Evolutionary conservation across 2,888 invertebrate genomes (phyloP), one percentile per base, ranked within the genome.

Genomic region (Lamellibrachia satsuma): DNA sequence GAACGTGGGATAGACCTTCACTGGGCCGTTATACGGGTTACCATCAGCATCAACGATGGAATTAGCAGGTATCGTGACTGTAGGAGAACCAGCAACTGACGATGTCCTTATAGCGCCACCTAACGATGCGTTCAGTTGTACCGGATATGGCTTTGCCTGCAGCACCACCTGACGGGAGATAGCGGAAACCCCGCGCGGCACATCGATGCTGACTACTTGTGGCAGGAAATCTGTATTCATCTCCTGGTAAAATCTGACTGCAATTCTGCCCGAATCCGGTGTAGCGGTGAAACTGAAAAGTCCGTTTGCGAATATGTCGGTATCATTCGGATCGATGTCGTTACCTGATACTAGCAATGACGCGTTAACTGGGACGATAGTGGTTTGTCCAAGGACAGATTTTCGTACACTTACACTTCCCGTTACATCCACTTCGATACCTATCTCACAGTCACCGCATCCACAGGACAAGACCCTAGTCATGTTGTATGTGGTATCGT

Each of bases 111-210:
- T n/a, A 4, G 3, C n/a, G 11, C 75, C 75, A 75, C 75, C 75
- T 22, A 75, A 15, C 22, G 75, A 75, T 6, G 75, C 75, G 75
- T 75, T 75, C 75, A 75, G 22, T 6, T 15, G 75, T 22, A 75
- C 75, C 75, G 75, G 75, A 75, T 75, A 15, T n/a, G 75, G 75
- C 75, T 75, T 75, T 75, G 75, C 75, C 75, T 75, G 75, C 75
- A 75, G 75, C 75, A 75, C 75, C 75, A 75, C 75, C 22, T 75
- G 75, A n/a, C 75, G 75, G 75, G 75, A 75, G 3, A 75, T 75
- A 22, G 75, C 15, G 22, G 22, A 22, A 75, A 75, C 75, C 6
- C 75, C 75, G 2, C 75, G 75, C 22, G 75, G 75, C 22, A 75
- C 75, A 22, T 75, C 75, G 22, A 75, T 75, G 22, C 22, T 75